These are phyloP conservation scores for Malthinus seriepunctatus DNA, from an alignment of 2,888 invertebrate genomes.

Conservation along the genomic window DNA sequence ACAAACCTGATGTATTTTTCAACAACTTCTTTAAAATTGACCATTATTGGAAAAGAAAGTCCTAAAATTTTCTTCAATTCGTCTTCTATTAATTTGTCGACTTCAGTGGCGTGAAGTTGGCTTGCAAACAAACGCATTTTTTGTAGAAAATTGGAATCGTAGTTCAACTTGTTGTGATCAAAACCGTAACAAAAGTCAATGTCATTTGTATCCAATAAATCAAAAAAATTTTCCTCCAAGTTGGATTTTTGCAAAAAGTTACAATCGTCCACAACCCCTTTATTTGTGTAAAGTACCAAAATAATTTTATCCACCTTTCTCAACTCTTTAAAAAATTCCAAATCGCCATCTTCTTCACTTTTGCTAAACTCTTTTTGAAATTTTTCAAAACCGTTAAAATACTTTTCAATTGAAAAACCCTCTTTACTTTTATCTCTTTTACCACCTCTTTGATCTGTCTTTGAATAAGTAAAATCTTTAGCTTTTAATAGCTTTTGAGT, in stretches of 20 bases:
- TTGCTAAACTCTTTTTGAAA: neutral
- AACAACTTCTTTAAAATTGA: neutral
- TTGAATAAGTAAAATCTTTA: neutral
- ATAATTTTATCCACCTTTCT: neutral
- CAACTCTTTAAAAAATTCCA: neutral
- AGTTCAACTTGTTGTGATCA: too few species aligned
- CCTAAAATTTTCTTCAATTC: too few species aligned
- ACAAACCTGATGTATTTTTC: neutral
- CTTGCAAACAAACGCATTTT: too few species aligned
- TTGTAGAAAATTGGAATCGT: too few species aligned
- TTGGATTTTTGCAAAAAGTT: neutral
- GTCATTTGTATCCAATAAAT: neutral
- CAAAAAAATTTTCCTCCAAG: neutral
- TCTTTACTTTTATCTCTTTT: neutral
- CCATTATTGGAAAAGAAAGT: too few species aligned
- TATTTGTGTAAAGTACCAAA: too few species aligned
- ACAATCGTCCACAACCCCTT: too few species aligned
- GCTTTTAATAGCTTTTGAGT: neutral
- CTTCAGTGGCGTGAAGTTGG: too few species aligned
- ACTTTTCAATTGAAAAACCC: neutral
- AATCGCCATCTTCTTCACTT: neutral
- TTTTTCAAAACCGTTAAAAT: neutral
- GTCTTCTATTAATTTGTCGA: too few species aligned
- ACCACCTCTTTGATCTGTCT: neutral
- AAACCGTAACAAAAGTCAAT: neutral